phyloP scores from a whole-genome alignment of 1,140 invertebrate species.

The Penaeus indicus region DNA sequence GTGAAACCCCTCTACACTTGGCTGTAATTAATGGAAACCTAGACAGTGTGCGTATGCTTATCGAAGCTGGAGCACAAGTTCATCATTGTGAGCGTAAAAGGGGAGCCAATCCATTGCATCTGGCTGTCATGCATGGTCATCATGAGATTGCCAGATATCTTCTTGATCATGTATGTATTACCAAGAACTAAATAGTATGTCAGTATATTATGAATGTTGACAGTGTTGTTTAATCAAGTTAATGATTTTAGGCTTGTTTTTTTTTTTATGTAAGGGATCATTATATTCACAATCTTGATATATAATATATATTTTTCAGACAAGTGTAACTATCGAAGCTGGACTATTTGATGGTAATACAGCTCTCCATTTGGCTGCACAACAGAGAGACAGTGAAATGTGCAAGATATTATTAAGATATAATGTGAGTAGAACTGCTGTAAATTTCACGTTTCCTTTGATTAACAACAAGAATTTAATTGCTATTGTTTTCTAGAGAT shows the following conservation, averaged over 20 bases:
- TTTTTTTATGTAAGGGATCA: background rate
- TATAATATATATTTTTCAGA: constrained; percentile 40
- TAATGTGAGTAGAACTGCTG: constrained; percentile 30
- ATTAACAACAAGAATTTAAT: background rate
- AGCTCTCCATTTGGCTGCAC: constrained; percentile 65
- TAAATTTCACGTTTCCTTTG: background rate
- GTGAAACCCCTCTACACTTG: constrained; percentile 85
- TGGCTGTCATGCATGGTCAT: constrained; percentile 50
- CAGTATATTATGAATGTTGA: background rate
- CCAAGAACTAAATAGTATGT: background rate
- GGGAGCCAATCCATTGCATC: constrained; percentile 64
- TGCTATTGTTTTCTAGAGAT: background rate
- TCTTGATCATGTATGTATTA: constrained; percentile 53
- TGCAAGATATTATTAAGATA: constrained; percentile 58
- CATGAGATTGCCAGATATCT: constrained; percentile 60
- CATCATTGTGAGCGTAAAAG: constrained; percentile 62
- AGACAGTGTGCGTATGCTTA: constrained; percentile 50
- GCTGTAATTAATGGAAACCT: constrained; percentile 85
- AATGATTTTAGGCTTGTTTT: background rate
- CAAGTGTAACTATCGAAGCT: constrained; percentile 62
- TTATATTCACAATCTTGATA: background rate
- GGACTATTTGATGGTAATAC: constrained; percentile 66
- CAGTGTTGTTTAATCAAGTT: background rate
- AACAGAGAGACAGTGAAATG: constrained; percentile 61
- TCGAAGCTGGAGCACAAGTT: constrained; percentile 62